Conservation (phyloP, 2,113 vertebrate genomes). For the Fregata magnificens region DNA sequence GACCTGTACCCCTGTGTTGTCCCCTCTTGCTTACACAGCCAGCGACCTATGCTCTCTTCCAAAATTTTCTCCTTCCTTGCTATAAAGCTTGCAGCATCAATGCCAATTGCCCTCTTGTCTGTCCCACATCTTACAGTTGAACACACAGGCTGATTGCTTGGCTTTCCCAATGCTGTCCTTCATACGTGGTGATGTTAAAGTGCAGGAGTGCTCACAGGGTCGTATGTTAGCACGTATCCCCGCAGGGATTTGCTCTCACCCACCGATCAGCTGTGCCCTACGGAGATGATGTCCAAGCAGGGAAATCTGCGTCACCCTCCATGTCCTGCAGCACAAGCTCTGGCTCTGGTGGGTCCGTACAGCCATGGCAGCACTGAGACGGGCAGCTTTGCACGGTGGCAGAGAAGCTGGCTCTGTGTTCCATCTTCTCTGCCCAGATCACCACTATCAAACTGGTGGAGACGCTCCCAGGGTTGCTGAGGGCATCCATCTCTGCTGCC, state of each 20-base stretch:
- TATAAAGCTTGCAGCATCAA: accelerated
- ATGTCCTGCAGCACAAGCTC: not conserved
- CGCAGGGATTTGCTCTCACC: not conserved
- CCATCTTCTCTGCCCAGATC: not conserved
- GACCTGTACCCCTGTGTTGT: not conserved
- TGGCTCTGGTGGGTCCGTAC: too few relatives aligned
- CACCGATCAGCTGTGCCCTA: not conserved
- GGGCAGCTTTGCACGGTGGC: not conserved
- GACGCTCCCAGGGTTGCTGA: not conserved
- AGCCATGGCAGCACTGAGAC: not conserved
- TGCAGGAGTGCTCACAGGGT: not conserved
- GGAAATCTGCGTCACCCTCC: not conserved
- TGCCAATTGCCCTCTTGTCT: not conserved
- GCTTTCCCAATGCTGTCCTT: not conserved
- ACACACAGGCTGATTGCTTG: accelerated
- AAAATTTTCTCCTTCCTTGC: not conserved
- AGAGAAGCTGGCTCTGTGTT: not conserved
- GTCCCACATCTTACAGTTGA: not conserved
- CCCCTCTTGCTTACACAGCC: not conserved
- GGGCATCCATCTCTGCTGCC: not conserved
- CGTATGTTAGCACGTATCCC: accelerated
- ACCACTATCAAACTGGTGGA: not conserved
- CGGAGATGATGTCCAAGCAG: not conserved
- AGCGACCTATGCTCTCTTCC: not conserved
- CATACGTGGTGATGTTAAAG: accelerated